Base-by-base conservation (phyloP, 2,797 vertebrate species). In the Sebastes wilsoni region DNA sequence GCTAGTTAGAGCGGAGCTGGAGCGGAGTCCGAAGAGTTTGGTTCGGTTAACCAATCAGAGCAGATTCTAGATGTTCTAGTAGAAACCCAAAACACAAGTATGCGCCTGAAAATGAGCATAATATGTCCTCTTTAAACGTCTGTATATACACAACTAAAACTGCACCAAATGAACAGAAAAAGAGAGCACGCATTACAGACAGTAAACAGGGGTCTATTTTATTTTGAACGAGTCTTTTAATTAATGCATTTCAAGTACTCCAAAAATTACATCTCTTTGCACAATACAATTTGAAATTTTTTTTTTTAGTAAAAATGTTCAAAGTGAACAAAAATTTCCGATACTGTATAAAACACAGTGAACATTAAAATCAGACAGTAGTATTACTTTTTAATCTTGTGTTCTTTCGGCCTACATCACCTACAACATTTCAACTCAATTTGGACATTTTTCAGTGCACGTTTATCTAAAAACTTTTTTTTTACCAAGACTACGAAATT, bases 261-360 rank as follows among this genome's bases (percentile, higher is more conserved):
- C 97, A 97, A 98, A 99, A 96, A 97, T 98, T 97, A 99, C 98
- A 99, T 97, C 95, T 96, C 96, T 98, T 96, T 97, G 96, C 97
- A 99, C 98, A 97, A 99, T 98, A 99, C 97, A 97, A 97, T 96
- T 98, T 97, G 96, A 96, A 97, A 87, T 92, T 87, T 90, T 87
- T 81, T 87, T 89, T 88, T 94, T 96, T 99, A 98, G 98, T 99
- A 99, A 99, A 99, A 99, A 99, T 98, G 97, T 98, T 97, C 97
- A 98, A 99, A 99, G 97, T 98, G 97, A 99, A 99, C 97, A 97
- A 98, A 98, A 95, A 97, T 91, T 93, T 94, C 96, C 96, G 95
- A 97, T 97, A 99, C 98, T 99, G 98, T 99, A 99, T 99, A 99
- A 99, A 99, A 99, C 98, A 99, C 98, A 99, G 98, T 97, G 97